A percentile compares a stretch with the other conserved stretches of the same genome.
Conservation (phyloP, 2,888 invertebrate species). For the Synanthedon andrenaeformis region DNA sequence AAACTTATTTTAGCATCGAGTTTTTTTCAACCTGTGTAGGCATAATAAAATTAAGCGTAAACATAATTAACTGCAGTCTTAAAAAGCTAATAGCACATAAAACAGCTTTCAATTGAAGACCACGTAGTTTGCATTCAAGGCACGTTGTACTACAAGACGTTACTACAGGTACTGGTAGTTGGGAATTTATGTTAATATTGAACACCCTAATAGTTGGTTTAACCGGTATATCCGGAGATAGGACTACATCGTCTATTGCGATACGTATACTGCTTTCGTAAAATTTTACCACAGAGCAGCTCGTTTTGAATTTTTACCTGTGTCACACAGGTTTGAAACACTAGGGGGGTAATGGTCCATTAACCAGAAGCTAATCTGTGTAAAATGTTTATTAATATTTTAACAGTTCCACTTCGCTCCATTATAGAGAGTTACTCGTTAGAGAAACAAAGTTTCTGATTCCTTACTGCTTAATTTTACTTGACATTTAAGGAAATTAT, state of each 20-base stretch:
- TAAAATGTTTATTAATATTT: neutral
- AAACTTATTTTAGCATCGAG: no score
- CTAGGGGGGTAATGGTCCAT: neutral
- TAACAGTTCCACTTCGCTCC: neutral
- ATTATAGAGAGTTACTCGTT: no score
- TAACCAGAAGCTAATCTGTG: neutral
- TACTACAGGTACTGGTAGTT: slow-evolving; percentile 17
- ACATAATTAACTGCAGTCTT: neutral
- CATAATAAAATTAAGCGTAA: neutral
- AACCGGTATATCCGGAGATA: slow-evolving; percentile 16
- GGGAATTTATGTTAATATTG: slow-evolving; percentile 32
- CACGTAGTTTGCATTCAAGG: slow-evolving; percentile 10
- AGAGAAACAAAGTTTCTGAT: no score
- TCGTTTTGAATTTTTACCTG: neutral
- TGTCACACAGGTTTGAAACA: neutral
- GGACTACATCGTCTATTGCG: slow-evolving; percentile 12
- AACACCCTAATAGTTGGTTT: slow-evolving; percentile 19
- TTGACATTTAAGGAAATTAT: no score
- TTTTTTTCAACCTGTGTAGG: no score
- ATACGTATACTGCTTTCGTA: slow-evolving; percentile 6
- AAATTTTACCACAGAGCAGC: neutral
- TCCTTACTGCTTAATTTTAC: no score
- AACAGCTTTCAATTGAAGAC: slow-evolving; percentile 2
- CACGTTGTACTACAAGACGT: slow-evolving; percentile 18
- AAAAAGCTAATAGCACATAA: neutral